phyloP scores from a whole-genome alignment of 2,888 invertebrate species.

The Buathra laborator region DNA sequence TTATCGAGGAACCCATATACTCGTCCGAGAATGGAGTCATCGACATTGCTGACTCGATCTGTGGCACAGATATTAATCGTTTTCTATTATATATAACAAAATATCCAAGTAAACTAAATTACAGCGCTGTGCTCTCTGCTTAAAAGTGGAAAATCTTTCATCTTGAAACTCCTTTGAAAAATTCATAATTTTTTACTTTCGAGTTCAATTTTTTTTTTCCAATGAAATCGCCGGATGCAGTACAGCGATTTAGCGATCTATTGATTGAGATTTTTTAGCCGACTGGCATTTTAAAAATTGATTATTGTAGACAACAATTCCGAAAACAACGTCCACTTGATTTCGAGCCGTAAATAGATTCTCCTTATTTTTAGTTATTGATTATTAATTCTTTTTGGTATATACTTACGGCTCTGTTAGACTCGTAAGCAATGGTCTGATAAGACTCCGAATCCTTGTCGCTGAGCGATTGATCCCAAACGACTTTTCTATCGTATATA shows the following conservation, averaged over 20 bases:
- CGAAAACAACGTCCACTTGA: too few species aligned
- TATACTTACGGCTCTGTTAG: slow-evolving; percentile 92
- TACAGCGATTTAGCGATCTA: too few species aligned
- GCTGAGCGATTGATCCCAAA: slow-evolving; percentile 91
- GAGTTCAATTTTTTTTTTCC: neutral
- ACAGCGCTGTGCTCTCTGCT: neutral
- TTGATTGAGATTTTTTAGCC: too few species aligned
- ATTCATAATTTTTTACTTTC: neutral
- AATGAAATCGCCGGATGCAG: too few species aligned
- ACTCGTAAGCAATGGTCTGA: slow-evolving; percentile 93
- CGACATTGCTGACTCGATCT: slow-evolving; percentile 96
- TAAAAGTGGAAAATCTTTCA: neutral
- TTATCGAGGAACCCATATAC: slow-evolving; percentile 93
- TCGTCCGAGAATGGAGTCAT: slow-evolving; percentile 96
- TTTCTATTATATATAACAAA: neutral
- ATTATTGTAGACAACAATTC: too few species aligned
- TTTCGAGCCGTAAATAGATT: too few species aligned
- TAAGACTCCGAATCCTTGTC: slow-evolving; percentile 93
- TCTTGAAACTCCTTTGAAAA: neutral
- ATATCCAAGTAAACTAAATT: neutral
- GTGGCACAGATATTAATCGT: slow-evolving; percentile 55
- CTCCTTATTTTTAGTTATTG: too few species aligned
- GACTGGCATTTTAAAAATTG: too few species aligned
- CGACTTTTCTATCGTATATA: slow-evolving; percentile 92
- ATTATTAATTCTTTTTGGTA: neutral